A percentile compares a stretch with the other conserved stretches of the same genome.
phyloP scores from a whole-genome alignment of 2,797 vertebrate species.

The Jordanella pulchra region DNA sequence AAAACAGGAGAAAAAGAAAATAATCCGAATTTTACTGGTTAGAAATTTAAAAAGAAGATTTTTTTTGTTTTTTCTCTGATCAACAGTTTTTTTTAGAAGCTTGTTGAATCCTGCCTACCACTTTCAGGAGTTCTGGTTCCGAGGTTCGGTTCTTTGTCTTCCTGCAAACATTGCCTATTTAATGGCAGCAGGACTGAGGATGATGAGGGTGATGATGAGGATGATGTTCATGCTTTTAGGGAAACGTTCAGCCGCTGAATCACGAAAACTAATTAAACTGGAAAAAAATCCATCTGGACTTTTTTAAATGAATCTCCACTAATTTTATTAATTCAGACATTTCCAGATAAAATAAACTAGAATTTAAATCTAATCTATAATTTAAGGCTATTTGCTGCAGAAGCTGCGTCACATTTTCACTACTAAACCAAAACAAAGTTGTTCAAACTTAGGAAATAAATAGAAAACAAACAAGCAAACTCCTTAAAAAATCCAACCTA shows the following conservation, averaged over 20 bases:
- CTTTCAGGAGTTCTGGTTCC: neutral
- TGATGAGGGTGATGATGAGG: neutral
- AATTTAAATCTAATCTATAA: too few relatives aligned
- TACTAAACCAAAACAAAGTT: neutral
- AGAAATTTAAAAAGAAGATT: neutral
- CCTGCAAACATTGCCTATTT: neutral
- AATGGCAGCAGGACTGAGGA: too few relatives aligned
- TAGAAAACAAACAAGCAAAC: accelerated
- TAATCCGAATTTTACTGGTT: neutral
- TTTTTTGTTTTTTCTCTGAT: neutral
- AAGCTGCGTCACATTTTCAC: neutral
- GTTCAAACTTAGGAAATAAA: neutral
- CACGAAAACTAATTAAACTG: neutral
- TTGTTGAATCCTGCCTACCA: too few relatives aligned
- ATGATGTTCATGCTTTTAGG: neutral
- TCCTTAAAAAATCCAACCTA: neutral
- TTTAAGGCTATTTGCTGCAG: neutral
- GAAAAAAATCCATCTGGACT: too few relatives aligned
- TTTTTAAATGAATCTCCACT: too few relatives aligned
- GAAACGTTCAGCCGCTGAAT: neutral
- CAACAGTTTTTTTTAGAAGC: neutral
- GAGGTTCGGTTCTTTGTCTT: neutral
- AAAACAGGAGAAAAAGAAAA: neutral
- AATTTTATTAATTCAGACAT: too few relatives aligned
- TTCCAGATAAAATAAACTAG: too few relatives aligned